These are phyloP conservation scores for Chymomyza caudatula DNA, from an alignment of 2,888 invertebrate species.

Conservation along the genomic window DNA sequence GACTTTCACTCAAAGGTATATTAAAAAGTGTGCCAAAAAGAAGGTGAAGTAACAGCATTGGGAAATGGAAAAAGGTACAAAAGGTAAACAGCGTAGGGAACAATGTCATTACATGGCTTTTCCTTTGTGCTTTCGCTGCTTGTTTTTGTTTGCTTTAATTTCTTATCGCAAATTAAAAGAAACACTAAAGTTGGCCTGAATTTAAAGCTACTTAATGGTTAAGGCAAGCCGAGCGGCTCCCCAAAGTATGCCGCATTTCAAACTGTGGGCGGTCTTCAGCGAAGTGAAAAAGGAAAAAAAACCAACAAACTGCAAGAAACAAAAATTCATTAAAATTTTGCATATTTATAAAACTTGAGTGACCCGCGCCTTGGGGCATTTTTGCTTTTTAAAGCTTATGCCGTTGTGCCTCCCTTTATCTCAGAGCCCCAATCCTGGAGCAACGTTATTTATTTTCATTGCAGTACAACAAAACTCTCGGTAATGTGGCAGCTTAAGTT, in stretches of 20 bases:
- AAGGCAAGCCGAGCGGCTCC: conserved; percentile 21
- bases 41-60: not conserved
- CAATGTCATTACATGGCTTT: not conserved
- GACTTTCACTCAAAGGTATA: conserved; percentile 32
- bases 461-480: conserved; percentile 21
- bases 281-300: conserved; percentile 9
- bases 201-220: conserved; percentile 60
- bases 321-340: conserved; percentile 72
- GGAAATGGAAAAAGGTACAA: not conserved
- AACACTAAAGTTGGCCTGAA: conserved; percentile 51
- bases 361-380: conserved; percentile 63
- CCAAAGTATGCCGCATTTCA: not conserved
- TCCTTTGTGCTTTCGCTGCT: conserved; percentile 17
- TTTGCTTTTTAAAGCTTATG: conserved; percentile 36
- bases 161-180: conserved; percentile 47
- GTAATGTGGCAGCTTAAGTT: conserved; percentile 70
- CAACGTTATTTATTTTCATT: conserved; percentile 2
- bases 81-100: conserved; percentile 1
- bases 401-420: conserved; percentile 24
- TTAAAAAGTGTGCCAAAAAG: conserved; percentile 6
- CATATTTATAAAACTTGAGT: conserved; percentile 69
- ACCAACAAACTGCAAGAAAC: conserved; percentile 18
- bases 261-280: conserved; percentile 32
- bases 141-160: conserved; percentile 40
- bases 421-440: not conserved